Conservation (phyloP, 2,113 vertebrate species). For the Xiphophorus couchianus region DNA sequence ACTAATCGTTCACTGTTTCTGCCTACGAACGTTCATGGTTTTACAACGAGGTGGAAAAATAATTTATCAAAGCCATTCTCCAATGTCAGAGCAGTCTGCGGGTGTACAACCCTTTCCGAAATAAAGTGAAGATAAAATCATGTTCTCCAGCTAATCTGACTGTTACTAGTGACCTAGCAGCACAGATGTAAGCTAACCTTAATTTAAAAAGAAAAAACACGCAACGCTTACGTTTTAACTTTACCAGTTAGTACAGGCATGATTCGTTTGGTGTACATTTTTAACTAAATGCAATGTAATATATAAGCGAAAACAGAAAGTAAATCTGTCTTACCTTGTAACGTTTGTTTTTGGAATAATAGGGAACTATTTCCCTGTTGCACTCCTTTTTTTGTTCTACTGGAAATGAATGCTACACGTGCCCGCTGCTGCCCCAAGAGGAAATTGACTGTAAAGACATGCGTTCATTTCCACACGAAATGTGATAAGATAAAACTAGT, state of each 20-base stretch:
- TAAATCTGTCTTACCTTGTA: slow-evolving; percentile 26
- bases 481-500: not conserved
- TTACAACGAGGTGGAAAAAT: no score
- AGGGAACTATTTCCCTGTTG: slow-evolving; percentile 51
- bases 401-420: not conserved
- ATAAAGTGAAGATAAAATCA: not conserved
- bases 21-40: no score
- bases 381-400: slow-evolving; percentile 68
- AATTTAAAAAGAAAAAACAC: not conserved
- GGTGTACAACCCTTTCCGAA: not conserved
- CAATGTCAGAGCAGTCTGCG: not conserved
- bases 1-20: no score
- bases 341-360: slow-evolving; percentile 17
- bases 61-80: no score
- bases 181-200: not conserved
- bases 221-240: not conserved
- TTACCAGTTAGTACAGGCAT: not conserved
- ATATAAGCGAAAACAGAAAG: not conserved
- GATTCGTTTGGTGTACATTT: not conserved
- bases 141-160: not conserved
- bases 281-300: not conserved
- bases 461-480: not conserved
- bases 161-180: not conserved
- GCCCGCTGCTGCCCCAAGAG: slow-evolving; percentile 35
- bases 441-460: not conserved